Base-by-base conservation (phyloP, 1,140 invertebrate genomes). In the Piezodorus guildinii region DNA sequence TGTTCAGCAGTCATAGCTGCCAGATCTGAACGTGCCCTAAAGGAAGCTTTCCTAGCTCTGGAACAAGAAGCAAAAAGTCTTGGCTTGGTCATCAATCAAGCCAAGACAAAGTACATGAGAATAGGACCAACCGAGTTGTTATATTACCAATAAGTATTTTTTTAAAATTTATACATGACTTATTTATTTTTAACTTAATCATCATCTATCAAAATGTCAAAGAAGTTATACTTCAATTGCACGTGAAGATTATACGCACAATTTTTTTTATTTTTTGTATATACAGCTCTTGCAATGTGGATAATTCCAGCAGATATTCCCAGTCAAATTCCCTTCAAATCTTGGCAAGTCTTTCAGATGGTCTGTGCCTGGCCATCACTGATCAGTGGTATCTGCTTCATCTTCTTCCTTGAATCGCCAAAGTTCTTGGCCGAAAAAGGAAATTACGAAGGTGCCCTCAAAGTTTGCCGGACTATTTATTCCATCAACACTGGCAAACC, bases 301-400 rank as follows among this genome's bases (percentile, higher is more conserved):
- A 14, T 52, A 23, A 52, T 52, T 17, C 51, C 51, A 19, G 5
- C n/a, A 12, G 3, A 12, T 5, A 3, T 23, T n/a, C 51, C 51
- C 10, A 21, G 21, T 23, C 21, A 21, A 21, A n/a, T 52, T 2
- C 51, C 51, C 5, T 3, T 52, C n/a, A 19, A 23, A 2, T 52
- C 90, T 43, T 95, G 92, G 92, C 81, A 90, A 71, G 88, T 94
- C 68, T 95, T 94, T 76, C 76, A 94, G 66, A 74, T 92, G 67
- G 81, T 92, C 49, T 94, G 89, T 78, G 85, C 90, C 69, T 71
- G 90, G 65, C 91, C 91, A 49, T 90, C 88, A 52, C 87, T 94
- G 69, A 73, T 91, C 45, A 89, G 92, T 44, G 89, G 87, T 46
- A 81, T 84, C 58, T 74, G 91, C 54, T 80, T 93, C 27, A 79